Conservation (phyloP, 2,888 invertebrate species). For the Clivina fossor region DNA sequence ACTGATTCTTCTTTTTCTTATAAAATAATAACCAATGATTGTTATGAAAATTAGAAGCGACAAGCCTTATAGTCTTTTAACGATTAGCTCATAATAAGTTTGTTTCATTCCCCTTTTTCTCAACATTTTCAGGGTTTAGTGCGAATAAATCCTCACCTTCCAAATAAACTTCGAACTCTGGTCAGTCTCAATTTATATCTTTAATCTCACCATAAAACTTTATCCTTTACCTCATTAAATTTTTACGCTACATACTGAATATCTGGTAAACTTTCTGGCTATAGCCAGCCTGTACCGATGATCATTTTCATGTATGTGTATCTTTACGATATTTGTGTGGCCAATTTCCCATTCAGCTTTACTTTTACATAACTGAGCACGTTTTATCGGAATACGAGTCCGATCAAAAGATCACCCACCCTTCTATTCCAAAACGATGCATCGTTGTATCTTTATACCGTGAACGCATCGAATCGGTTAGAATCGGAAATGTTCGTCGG, state of each 20-base stretch:
- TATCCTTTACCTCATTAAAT: constrained; percentile 29
- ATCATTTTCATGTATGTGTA: constrained; percentile 1
- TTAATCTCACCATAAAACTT: constrained; percentile 17
- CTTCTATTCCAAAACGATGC: no score
- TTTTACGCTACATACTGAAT: constrained; percentile 28
- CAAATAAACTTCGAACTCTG: constrained; percentile 20
- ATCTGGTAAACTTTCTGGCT: no score
- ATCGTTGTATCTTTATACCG: no score
- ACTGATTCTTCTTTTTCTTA: no score
- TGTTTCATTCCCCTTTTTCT: constrained; percentile 19
- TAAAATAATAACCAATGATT: constrained; percentile 35
- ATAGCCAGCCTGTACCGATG: background rate
- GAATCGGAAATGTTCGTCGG: no score
- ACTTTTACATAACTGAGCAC: constrained; percentile 5
- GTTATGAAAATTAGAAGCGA: constrained; percentile 24
- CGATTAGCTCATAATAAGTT: constrained; percentile 25
- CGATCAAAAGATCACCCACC: constrained; percentile 17
- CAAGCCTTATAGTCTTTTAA: constrained; percentile 23
- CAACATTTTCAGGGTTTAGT: no score
- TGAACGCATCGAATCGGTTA: no score
- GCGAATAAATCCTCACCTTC: no score
- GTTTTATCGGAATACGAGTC: constrained; percentile 1
- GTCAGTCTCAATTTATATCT: constrained; percentile 25
- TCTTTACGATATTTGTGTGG: background rate
- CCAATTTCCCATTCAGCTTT: constrained; percentile 3